A percentile compares a stretch with the other conserved stretches of the same genome.
These are phyloP conservation scores for Nephrotoma appendiculata DNA, from an alignment of 2,888 invertebrate genomes.

Conservation along the genomic window DNA sequence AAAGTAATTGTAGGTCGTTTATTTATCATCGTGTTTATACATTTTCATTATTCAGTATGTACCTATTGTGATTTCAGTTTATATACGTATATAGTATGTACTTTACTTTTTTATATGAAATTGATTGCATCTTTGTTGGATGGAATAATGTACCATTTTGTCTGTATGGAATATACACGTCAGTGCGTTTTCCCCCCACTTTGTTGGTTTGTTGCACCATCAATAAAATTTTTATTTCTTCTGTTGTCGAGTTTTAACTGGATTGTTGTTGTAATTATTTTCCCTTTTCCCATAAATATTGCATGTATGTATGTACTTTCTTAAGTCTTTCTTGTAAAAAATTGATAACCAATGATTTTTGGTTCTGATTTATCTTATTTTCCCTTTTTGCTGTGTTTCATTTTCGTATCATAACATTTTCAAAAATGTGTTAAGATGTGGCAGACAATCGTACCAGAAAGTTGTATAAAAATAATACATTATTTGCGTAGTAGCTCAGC, in stretches of 20 bases:
- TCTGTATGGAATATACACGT: not conserved
- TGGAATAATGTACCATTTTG: not conserved
- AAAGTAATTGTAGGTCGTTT: not conserved
- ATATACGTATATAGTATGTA: not conserved
- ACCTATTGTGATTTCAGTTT: not conserved
- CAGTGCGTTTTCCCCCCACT: not conserved
- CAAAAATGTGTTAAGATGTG: not conserved
- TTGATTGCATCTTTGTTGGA: not conserved
- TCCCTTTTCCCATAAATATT: not conserved
- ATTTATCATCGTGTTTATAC: not conserved
- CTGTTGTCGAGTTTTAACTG: not conserved
- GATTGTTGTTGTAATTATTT: not conserved
- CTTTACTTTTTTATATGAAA: not conserved
- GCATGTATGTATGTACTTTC: not conserved
- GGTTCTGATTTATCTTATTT: not conserved
- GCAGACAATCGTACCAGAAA: not conserved
- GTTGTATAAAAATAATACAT: too few relatives aligned
- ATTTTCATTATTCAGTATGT: not conserved
- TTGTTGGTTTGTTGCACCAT: not conserved
- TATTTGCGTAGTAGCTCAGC: too few relatives aligned
- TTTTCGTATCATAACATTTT: not conserved
- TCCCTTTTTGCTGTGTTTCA: not conserved
- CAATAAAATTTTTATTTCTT: not conserved
- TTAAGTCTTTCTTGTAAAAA: not conserved
- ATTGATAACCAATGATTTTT: not conserved